Conservation (phyloP, 2,888 invertebrate species). For the Chaetogeoica ovagalla region DNA sequence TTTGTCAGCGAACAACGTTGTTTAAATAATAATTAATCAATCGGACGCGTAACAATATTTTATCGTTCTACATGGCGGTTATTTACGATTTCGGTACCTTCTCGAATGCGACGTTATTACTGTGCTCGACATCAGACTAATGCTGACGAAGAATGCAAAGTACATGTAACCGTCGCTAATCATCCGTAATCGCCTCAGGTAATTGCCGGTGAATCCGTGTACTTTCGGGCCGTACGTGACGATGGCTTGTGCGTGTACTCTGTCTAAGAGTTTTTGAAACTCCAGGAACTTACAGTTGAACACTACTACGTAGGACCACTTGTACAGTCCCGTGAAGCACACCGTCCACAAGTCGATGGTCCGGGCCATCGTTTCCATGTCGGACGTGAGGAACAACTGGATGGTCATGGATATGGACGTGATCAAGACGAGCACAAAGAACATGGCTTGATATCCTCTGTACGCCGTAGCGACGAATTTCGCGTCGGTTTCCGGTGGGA, state of each 20-base stretch:
- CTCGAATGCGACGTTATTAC: neutral
- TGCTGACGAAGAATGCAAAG: neutral
- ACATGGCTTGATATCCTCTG: neutral
- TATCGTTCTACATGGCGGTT: too few species aligned
- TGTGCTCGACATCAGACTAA: neutral
- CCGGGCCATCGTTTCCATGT: neutral
- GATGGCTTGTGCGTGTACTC: neutral
- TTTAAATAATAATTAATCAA: too few species aligned
- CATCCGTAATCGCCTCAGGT: neutral
- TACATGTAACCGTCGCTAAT: neutral
- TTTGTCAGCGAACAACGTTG: too few species aligned
- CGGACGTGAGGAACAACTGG: neutral
- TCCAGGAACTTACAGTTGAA: neutral
- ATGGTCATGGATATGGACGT: neutral
- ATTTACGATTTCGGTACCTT: neutral
- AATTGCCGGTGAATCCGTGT: neutral
- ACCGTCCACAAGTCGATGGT: conserved; percentile 20
- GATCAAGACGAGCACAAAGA: neutral
- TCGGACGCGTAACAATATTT: too few species aligned
- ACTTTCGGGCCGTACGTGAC: neutral
- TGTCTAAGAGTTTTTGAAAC: neutral
- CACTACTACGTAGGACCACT: neutral
- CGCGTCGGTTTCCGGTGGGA: neutral
- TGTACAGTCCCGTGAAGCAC: conserved; percentile 1
- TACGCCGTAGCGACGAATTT: neutral